These are phyloP conservation scores for Atta cephalotes DNA, from an alignment of 1,140 invertebrate species.

Conservation along the genomic window DNA sequence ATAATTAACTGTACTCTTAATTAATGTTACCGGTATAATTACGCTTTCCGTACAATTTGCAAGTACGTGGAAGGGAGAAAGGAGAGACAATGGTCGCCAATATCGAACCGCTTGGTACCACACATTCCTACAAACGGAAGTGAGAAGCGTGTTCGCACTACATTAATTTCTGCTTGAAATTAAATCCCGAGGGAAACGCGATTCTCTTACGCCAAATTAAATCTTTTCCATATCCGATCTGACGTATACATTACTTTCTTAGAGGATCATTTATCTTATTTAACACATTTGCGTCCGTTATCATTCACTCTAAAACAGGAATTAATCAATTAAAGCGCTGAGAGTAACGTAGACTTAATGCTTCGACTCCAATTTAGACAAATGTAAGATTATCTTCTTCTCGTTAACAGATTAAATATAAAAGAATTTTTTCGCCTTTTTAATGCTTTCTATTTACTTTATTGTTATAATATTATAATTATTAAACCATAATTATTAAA, in stretches of 20 bases:
- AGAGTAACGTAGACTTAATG: conserved; percentile 25
- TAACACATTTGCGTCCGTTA: conserved; percentile 7
- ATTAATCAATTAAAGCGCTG: conserved; percentile 37
- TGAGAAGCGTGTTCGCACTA: conserved; percentile 47
- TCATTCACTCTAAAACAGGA: conserved; percentile 12
- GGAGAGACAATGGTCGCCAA: conserved; percentile 45
- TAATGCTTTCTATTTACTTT: neutral
- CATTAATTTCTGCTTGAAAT: conserved; percentile 60
- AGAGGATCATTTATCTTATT: conserved; percentile 47
- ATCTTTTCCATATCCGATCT: conserved; percentile 48
- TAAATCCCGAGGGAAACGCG: conserved; percentile 39
- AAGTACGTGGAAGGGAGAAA: conserved; percentile 18
- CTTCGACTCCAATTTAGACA: neutral
- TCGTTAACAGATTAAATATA: conserved; percentile 9
- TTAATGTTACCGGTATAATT: conserved; percentile 71
- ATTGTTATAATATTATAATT: neutral
- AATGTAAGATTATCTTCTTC: neutral
- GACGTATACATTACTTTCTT: conserved; percentile 52
- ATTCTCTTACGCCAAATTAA: conserved; percentile 57
- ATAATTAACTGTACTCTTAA: conserved; percentile 72
- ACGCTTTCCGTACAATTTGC: conserved; percentile 48
- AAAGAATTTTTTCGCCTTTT: neutral
- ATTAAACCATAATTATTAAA: no score
- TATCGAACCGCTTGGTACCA: conserved; percentile 43
- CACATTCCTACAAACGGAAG: conserved; percentile 41